Evolutionary conservation across 1,140 invertebrate species (phyloP), one percentile per base, ranked within the genome.

Genomic region (Holotrichia oblita): DNA sequence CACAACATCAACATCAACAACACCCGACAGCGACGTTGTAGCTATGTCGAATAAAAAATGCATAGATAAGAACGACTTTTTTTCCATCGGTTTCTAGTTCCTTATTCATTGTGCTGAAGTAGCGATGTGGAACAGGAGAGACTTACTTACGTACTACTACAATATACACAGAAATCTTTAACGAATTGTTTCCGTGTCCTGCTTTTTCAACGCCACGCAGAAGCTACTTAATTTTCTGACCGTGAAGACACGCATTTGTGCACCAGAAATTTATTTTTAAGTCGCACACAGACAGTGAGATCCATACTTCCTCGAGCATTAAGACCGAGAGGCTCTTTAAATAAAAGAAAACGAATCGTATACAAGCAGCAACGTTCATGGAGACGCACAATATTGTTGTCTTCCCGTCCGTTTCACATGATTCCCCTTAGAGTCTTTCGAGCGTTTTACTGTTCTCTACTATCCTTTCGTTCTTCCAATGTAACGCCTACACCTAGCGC

Each of bases 171-270:
- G n/a, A n/a, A 64, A 64, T 64, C 17, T 20, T 64, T 27, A 20
- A 64, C 61, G 22, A 64, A 64, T 64, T 64, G 61, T 22, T 64
- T 64, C 61, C 61, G 22, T 64, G 61, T 64, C 17, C 61, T 64
- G 61, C 61, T 64, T 64, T 64, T 64, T 22, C 17, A 17, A 64
- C 17, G n/a, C 10, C n/a, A 64, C 61, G 61, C 17, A 4, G 20
- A 22, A 17, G n/a, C 61, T 64, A 22, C 61, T 64, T 64, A 64
- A 64, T 64, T 22, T 27, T 20, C 17, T 64, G 17, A 64, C 61
- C 61, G 61, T 64, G 61, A 64, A 64, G 61, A 64, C 61, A 64
- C 61, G 61, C 61, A 64, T 64, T 64, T 64, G 61, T 64, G 17
- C 61, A 64, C 17, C 17, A 64, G 61, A 64, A 64, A 64, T 64